Conservation (phyloP, 2,888 invertebrate genomes). For the Aleiodes alternator region DNA sequence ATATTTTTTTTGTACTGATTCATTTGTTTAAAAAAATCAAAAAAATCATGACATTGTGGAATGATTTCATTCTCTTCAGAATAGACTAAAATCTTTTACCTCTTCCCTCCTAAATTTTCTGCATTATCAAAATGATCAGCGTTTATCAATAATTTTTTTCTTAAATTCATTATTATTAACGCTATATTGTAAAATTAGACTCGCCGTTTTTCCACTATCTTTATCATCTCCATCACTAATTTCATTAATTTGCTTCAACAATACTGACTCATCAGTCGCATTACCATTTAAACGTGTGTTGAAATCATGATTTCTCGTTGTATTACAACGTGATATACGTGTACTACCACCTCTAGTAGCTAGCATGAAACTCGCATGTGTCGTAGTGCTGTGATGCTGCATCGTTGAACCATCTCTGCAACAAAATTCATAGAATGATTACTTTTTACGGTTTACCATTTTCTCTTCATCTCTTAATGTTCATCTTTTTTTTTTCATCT, state of each 20-base stretch:
- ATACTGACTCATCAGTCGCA: constrained; percentile 44
- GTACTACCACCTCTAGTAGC: constrained; percentile 48
- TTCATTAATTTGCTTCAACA: constrained; percentile 50
- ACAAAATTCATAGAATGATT: constrained; percentile 7
- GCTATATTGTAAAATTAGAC: constrained; percentile 49
- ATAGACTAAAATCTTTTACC: too few species aligned
- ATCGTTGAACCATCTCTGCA: constrained; percentile 65
- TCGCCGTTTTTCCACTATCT: constrained; percentile 38
- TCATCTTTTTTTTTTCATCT: constrained; percentile 34
- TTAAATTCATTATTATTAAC: background rate
- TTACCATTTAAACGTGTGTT: constrained; percentile 41
- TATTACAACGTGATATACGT: constrained; percentile 47
- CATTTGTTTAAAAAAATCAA: too few species aligned
- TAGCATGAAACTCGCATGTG: constrained; percentile 57
- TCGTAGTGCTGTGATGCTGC: constrained; percentile 63
- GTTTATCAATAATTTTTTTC: constrained; percentile 19
- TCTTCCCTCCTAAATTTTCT: too few species aligned
- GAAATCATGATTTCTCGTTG: constrained; percentile 41
- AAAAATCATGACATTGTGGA: too few species aligned
- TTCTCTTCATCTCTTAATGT: constrained; percentile 74
- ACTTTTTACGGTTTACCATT: constrained; percentile 2
- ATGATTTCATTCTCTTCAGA: too few species aligned
- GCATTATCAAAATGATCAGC: background rate
- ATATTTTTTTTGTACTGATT: too few species aligned
- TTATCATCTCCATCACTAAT: constrained; percentile 47